Base-by-base conservation (phyloP, 2,888 invertebrate genomes). In the Hetaerina titia region DNA sequence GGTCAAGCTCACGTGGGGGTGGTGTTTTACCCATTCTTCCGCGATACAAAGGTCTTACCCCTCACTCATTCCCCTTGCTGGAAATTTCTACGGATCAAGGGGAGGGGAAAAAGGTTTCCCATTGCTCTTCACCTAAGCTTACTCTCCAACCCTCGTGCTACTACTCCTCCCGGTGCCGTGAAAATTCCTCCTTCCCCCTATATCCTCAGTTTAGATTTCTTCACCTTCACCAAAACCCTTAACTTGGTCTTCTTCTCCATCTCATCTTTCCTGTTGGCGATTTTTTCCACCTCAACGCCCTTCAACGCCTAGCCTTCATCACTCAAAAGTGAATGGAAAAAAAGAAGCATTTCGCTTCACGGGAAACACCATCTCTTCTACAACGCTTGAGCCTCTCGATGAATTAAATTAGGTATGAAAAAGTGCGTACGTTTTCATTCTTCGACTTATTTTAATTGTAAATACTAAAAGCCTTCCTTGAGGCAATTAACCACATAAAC, bases 1-100 rank as follows among this genome's bases (percentile, higher is more conserved):
- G 90, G 90, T 90, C 90, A 90, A 92, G 56, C 69, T 22, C 92
- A 92, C 57, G 69, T 92, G 92, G 92, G 56, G 69, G 45, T 31
- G n/a, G 22, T 45, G 56, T 31, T 92, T 31, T 22, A 64, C 56
- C 45, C 31, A n/a, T 92, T 69, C 56, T 92, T 63, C 92, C 56
- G 17, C 45, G 69, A 56, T 69, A 69, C 92, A 45, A 56, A 74
- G 45, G n/a, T 92, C 92, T 69, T n/a, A 45, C 64, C 58, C 89
- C 57, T 57, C n/a, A 57, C 13, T 45, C 45, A 9, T 88, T 17
- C 45, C 88, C 90, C 60, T 45, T 60, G 17, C 45, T 64, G 63
- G 90, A 81, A 81, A 81, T 81, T 81, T 31, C 69, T 5, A 19
- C 11, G 25, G 11, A 81, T 25, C 25, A 31, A 19, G 25, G 81